Conservation (phyloP, 2,113 vertebrate genomes). For the Mesocricetus auratus region DNA sequence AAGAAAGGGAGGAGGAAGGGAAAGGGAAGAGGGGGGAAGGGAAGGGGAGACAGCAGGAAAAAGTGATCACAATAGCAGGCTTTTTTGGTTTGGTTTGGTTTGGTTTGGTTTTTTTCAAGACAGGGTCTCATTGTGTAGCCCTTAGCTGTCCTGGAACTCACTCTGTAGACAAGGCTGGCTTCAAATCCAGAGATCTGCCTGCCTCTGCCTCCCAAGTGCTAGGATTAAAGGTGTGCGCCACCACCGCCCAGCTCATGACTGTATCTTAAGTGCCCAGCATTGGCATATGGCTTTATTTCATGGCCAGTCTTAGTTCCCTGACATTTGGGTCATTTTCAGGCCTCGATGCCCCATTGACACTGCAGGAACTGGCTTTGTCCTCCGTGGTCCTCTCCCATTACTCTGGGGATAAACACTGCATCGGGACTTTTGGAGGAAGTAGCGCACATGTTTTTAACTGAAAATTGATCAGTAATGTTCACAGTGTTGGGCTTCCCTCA, state of each 20-base stretch:
- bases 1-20: neutral
- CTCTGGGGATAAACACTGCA: neutral
- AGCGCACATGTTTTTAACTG: neutral
- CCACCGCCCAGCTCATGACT: neutral
- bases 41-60: neutral
- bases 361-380: neutral
- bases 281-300: neutral
- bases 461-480: neutral
- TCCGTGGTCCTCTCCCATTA: neutral
- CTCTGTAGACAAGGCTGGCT: neutral
- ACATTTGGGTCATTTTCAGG: accelerated
- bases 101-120: neutral
- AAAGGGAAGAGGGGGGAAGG: accelerated
- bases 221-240: neutral
- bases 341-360: neutral
- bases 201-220: neutral
- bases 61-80: neutral
- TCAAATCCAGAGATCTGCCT: neutral
- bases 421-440: neutral
- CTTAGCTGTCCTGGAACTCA: neutral
- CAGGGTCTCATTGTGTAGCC: neutral
- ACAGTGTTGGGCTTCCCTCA: neutral
- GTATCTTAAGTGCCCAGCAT: too few relatives aligned
- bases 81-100: too few relatives aligned
- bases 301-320: neutral